Evolutionary conservation across 1,140 invertebrate genomes (phyloP), one percentile per base, ranked within the genome.

Genomic region (Lethocerus indicus): DNA sequence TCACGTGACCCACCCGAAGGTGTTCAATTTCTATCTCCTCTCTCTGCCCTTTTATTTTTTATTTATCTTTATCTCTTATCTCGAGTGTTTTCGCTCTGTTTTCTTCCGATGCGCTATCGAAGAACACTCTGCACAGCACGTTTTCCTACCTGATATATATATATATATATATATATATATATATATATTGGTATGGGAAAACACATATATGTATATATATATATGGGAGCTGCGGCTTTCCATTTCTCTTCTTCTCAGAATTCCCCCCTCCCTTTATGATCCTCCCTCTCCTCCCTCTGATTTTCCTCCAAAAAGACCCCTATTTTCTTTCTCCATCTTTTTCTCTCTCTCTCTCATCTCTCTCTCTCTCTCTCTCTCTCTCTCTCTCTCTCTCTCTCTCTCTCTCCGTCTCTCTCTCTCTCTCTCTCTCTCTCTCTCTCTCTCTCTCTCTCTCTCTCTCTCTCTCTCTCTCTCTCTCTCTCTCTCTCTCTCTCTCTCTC

Each of bases 321-420:
- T 20, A 7, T 20, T 16, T 20, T 20, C 37, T 16, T 20, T 16
- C 37, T 16, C 37, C 16, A 14, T 16, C 16, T 20, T 16, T 20
- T 16, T 20, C 37, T 20, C 16, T 39, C 37, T 39, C 37, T 39
- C 37, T 39, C 37, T 39, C 37, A 7, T 39, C 37, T 39, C 6
- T 39, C 37, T 39, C 37, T 39, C 37, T 39, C 37, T 39, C 37
- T 39, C 37, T 39, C 37, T 5, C 37, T 39, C 37, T 39, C 37
- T 39, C 37, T 39, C 37, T 39, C 37, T 39, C 37, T 39, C 6
- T 39, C 37, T 39, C 37, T 39, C 37, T 39, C 37, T 39, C 6
- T 39, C 16, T 20, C 37, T 20, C 16, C 37, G 7, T 20, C 16
- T 20, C 16, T 20, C 16, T 20, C 16, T 20, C 16, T 20, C 16